phyloP scores from a whole-genome alignment of 1,140 invertebrate species.

The Ladona fulva region DNA sequence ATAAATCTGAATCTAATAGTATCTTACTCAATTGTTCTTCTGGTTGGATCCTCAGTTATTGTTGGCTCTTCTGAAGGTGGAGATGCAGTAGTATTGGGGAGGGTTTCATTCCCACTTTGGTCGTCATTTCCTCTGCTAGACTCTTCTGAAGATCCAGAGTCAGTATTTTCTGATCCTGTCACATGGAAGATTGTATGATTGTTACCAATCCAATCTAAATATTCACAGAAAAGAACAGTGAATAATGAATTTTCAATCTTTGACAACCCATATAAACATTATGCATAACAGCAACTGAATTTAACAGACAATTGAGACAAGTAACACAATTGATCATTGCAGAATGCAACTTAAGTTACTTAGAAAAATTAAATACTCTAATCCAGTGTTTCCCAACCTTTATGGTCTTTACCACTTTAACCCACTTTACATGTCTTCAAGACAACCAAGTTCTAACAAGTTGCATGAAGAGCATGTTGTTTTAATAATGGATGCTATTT shows the following conservation, averaged over 20 bases:
- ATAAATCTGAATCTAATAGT: background rate
- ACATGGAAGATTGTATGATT: background rate
- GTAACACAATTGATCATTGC: too few species aligned
- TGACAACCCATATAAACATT: too few species aligned
- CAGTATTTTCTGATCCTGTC: background rate
- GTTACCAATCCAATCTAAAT: background rate
- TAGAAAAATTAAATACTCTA: too few species aligned
- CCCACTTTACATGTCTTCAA: too few species aligned
- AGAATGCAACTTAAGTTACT: too few species aligned
- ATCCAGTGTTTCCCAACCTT: too few species aligned
- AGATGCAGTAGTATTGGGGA: background rate
- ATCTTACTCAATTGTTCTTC: background rate
- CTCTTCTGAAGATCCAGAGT: background rate
- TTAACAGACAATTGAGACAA: too few species aligned
- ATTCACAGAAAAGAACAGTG: background rate
- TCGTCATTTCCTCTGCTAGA: background rate
- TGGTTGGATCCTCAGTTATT: background rate
- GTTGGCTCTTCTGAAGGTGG: background rate
- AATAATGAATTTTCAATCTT: background rate
- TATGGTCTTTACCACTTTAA: too few species aligned
- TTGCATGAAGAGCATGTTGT: too few species aligned
- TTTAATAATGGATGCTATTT: too few species aligned
- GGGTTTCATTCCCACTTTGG: background rate
- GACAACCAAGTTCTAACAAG: too few species aligned
- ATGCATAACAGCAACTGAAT: too few species aligned